A percentile compares a stretch with the other conserved stretches of the same genome.
Evolutionary conservation across 2,888 invertebrate genomes (phyloP).

Genomic region (Drosophila longiperda): DNA sequence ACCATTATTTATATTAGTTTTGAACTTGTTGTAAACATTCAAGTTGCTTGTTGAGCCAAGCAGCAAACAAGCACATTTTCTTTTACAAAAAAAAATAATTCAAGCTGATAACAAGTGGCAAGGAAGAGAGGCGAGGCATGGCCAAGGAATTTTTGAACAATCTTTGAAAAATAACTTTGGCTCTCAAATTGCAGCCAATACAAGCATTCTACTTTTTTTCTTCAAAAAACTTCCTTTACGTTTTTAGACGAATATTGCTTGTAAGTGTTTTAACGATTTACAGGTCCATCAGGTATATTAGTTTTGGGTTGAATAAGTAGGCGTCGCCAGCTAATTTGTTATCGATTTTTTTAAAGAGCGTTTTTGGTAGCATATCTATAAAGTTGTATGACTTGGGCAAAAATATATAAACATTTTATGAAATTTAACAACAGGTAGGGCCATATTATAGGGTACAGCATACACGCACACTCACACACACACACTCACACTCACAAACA

Average conservation of each 20-base stretch:
- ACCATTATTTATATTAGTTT: background rate
- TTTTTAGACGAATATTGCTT: background rate
- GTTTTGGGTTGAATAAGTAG: background rate
- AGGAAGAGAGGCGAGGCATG: background rate
- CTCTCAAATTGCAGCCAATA: background rate
- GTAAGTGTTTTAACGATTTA: background rate
- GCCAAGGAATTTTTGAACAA: background rate
- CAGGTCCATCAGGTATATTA: no score
- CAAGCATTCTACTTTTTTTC: background rate
- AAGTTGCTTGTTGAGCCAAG: background rate
- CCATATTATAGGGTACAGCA: conserved; percentile 54
- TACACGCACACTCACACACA: conserved; percentile 1
- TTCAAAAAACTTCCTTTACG: background rate
- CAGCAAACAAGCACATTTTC: background rate
- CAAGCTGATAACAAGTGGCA: background rate
- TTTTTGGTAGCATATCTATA: background rate
- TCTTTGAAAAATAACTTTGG: background rate
- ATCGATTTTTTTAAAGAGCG: background rate
- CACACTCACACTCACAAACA: no score
- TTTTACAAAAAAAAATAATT: background rate
- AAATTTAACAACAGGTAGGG: conserved; percentile 7
- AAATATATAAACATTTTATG: background rate
- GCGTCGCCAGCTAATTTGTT: background rate
- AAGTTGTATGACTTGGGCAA: background rate
- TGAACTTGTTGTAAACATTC: background rate